Conservation (phyloP, 2,113 vertebrate species). For the Galbula dea region DNA sequence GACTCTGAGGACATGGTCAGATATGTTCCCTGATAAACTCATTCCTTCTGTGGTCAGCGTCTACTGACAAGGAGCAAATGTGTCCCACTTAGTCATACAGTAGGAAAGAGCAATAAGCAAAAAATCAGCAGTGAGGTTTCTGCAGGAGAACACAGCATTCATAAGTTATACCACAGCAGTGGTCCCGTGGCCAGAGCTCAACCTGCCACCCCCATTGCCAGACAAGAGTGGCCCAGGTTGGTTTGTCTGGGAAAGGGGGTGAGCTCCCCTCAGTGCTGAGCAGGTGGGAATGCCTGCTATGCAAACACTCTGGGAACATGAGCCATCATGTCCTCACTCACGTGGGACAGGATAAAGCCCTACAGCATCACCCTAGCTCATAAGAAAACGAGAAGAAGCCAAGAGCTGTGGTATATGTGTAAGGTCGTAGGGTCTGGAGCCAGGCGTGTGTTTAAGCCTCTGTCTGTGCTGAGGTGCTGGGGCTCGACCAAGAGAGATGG, state of each 20-base stretch:
- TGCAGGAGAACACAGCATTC: not conserved
- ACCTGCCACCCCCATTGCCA: not conserved
- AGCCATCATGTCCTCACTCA: not conserved
- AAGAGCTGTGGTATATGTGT: rapidly evolving
- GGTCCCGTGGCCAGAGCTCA: not conserved
- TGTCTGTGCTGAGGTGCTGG: not conserved
- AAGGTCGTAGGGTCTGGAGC: not conserved
- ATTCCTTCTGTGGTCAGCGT: not conserved
- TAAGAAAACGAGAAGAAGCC: rapidly evolving
- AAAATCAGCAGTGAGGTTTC: not conserved
- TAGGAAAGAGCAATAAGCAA: not conserved
- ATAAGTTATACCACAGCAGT: rapidly evolving
- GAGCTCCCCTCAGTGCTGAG: rapidly evolving
- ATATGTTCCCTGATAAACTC: not conserved
- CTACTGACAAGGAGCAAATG: not conserved
- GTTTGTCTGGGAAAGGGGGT: not conserved
- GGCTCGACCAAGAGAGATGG: not conserved
- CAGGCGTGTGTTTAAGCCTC: not conserved
- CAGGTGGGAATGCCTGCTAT: not conserved
- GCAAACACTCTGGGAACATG: rapidly evolving
- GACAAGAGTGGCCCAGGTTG: not conserved
- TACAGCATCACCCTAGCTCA: not conserved
- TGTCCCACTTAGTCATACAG: not conserved
- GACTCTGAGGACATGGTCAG: not conserved
- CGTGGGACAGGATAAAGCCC: not conserved